phyloP scores from a whole-genome alignment of 2,888 invertebrate genomes.

The Drosophila cracens region DNA sequence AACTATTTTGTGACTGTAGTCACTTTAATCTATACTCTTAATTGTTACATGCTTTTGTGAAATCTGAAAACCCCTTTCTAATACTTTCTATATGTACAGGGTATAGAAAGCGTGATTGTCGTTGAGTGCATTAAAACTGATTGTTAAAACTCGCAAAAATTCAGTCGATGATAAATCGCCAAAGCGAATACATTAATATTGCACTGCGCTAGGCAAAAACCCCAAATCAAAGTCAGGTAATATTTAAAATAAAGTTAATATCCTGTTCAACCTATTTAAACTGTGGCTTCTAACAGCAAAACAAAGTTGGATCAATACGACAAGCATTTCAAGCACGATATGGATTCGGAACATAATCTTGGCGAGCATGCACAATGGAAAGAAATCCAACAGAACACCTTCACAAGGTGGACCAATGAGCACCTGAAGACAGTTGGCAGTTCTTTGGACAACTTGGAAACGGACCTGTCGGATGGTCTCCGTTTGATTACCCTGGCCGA shows the following conservation, averaged over 20 bases:
- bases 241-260: background rate
- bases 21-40: background rate
- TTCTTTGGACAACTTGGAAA: constrained; percentile 91
- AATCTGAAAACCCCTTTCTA: background rate
- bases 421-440: constrained; percentile 93
- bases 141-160: background rate
- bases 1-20: background rate
- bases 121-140: background rate
- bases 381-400: constrained; percentile 96
- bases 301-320: constrained; percentile 71
- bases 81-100: background rate
- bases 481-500: constrained; percentile 91
- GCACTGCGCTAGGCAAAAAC: background rate
- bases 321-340: constrained; percentile 89
- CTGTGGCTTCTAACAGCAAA: constrained; percentile 18
- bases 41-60: background rate
- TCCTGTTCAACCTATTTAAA: constrained; percentile 44
- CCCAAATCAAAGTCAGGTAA: background rate
- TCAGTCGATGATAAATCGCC: constrained; percentile 17
- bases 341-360: constrained; percentile 92
- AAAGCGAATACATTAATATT: constrained; percentile 11
- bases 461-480: constrained; percentile 94
- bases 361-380: constrained; percentile 97
- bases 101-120: background rate
- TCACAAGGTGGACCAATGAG: constrained; percentile 97